phyloP scores from a whole-genome alignment of 2,888 invertebrate species.

The Stenotaenia linearis region DNA sequence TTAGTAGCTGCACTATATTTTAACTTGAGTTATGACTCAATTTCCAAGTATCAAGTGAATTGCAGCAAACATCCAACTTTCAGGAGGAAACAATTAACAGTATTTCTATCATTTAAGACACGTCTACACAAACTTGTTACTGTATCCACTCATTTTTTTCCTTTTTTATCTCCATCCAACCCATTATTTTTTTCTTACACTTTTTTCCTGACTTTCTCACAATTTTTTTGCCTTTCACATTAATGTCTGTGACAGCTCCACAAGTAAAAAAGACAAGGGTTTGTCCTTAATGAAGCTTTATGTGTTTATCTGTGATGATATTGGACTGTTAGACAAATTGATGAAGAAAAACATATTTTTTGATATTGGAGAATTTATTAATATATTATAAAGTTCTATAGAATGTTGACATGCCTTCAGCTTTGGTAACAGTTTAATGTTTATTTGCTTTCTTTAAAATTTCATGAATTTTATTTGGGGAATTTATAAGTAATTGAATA shows the following conservation, averaged over 20 bases:
- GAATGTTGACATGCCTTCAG: too few species aligned
- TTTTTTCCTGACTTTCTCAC: too few species aligned
- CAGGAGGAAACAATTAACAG: constrained; percentile 15
- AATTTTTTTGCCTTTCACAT: neutral
- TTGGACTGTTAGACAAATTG: neutral
- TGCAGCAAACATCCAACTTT: neutral
- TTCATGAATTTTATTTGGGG: too few species aligned
- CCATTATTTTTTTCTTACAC: neutral
- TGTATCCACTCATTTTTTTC: neutral
- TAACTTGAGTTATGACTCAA: constrained; percentile 11
- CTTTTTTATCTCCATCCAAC: neutral
- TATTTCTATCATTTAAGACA: constrained; percentile 6
- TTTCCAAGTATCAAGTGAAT: neutral
- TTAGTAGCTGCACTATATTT: neutral
- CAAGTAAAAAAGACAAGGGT: neutral
- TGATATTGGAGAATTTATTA: too few species aligned
- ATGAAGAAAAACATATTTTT: neutral
- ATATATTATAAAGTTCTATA: too few species aligned
- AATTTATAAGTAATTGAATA: too few species aligned
- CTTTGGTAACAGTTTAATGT: too few species aligned
- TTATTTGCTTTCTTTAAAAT: too few species aligned
- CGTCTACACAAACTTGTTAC: neutral
- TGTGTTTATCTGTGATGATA: neutral
- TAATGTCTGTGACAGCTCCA: neutral
- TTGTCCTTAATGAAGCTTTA: neutral